Base-by-base conservation (phyloP, 2,888 invertebrate species). In the Pterostichus madidus region DNA sequence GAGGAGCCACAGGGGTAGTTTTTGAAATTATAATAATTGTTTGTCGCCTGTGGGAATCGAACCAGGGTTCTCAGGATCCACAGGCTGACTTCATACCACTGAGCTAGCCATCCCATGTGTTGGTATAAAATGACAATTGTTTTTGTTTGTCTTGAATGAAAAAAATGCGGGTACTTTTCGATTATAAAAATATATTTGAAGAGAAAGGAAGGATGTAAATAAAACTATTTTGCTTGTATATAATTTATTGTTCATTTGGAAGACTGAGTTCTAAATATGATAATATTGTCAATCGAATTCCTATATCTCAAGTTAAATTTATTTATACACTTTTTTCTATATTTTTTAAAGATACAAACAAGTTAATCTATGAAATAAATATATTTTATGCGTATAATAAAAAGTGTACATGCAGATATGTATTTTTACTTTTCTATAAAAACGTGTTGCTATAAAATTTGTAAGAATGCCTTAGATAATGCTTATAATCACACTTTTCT, bases 161-260 rank as follows among this genome's bases (percentile, higher is more conserved):
- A 3, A 24, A 24, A 24, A 2, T 24, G 24, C 3, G 3, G 3
- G 24, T 24, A 24, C 24, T 24, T 24, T 2, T 2, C 2, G 24
- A 24, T 24, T 24, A 24, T 24, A 24, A 1, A 24, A 24, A 24
- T 24, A 24, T 24, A 24, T 24, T 3, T 24, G 24, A 24, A 3
- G 24, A 24, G 24, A 24, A 24, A 24, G 24, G 3, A 59, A 17
- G 59, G 11, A 24, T 10, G 0, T 8, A 59, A 59, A 24, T 24
- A 59, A 24, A 59, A 31, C 5, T 59, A 11, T 11, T 8, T 24
- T 32, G 13, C 32, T 15, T 44, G 39, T 71, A 8, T 71, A 71
- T 44, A 44, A 46, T 71, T 71, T 71, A 71, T 71, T 71, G 68
- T 71, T 71, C 68, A 44, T 8, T 11, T 44, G 68, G 68, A 71